A percentile compares a stretch with the other conserved stretches of the same genome.
These are phyloP conservation scores for Crioceris asparagi DNA, from an alignment of 2,888 invertebrate species.

Conservation along the genomic window DNA sequence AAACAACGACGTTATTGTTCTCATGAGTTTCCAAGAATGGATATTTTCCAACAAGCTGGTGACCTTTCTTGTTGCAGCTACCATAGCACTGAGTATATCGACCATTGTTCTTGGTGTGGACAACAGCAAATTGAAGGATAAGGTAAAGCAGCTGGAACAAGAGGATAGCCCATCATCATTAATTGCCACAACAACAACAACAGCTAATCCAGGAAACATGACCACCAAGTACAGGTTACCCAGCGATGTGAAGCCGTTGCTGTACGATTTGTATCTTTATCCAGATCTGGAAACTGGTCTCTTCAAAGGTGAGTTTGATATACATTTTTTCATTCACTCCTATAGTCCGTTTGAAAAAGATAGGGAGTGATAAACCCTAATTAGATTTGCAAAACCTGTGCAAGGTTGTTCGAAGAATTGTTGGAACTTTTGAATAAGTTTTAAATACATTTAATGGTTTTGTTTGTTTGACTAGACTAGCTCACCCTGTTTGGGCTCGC, in stretches of 20 bases:
- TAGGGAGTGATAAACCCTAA: no score
- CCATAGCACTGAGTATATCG: slow-evolving; percentile 41
- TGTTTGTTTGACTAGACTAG: no score
- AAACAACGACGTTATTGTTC: slow-evolving; percentile 2
- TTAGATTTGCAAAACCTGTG: no score
- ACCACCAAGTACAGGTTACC: slow-evolving; percentile 44
- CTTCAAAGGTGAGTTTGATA: slow-evolving; percentile 43
- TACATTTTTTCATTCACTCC: not conserved
- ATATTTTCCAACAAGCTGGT: slow-evolving; percentile 34
- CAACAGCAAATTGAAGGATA: slow-evolving; percentile 27
- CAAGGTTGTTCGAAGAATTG: not conserved
- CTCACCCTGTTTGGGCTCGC: no score
- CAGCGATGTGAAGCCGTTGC: slow-evolving; percentile 45
- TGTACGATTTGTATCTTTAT: slow-evolving; percentile 56
- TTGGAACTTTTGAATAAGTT: not conserved
- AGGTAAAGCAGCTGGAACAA: slow-evolving; percentile 17
- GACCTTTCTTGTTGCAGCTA: slow-evolving; percentile 31
- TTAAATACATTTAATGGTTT: no score
- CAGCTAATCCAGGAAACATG: slow-evolving; percentile 6
- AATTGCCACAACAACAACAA: slow-evolving; percentile 9
- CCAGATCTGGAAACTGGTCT: slow-evolving; percentile 49
- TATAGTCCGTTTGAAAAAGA: no score
- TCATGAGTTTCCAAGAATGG: slow-evolving; percentile 17
- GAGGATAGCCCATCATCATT: slow-evolving; percentile 9
- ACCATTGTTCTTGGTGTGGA: slow-evolving; percentile 44